A percentile compares a stretch with the other conserved stretches of the same genome.
Conservation (phyloP, 1,140 invertebrate species). For the Drosophila aff. region DNA sequence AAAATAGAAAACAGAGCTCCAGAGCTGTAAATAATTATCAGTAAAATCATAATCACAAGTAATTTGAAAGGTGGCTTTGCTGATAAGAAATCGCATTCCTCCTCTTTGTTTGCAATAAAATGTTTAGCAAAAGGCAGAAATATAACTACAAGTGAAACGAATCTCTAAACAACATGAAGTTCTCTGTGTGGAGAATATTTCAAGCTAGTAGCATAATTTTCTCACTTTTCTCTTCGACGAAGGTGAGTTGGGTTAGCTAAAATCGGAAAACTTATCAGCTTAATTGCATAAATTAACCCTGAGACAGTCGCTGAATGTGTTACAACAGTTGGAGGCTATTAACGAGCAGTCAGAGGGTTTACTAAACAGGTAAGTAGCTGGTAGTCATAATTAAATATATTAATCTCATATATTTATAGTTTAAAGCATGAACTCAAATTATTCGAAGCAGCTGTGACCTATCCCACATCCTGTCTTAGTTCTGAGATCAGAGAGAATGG, state of each 20-base stretch:
- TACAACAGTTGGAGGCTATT: conserved; percentile 21
- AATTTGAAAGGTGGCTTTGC: conserved; percentile 8
- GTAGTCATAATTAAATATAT: no score
- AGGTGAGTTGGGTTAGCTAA: conserved; percentile 6
- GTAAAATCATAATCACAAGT: conserved; percentile 27
- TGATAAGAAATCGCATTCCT: conserved; percentile 29
- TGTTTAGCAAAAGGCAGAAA: conserved; percentile 6
- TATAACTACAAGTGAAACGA: conserved; percentile 23
- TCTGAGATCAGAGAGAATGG: conserved; percentile 14
- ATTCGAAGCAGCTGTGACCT: not conserved
- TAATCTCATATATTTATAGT: not conserved
- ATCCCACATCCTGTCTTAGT: conserved; percentile 48
- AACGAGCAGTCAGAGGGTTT: conserved; percentile 29
- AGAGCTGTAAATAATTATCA: conserved; percentile 20
- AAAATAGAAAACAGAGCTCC: not conserved
- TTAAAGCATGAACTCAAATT: conserved; percentile 15
- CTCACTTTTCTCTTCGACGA: not conserved
- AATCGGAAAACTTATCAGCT: not conserved
- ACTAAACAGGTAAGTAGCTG: conserved; percentile 19
- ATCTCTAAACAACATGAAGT: conserved; percentile 23
- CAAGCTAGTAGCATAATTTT: not conserved
- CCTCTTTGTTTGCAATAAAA: conserved; percentile 26
- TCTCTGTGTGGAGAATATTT: not conserved
- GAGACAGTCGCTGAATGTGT: conserved; percentile 20
- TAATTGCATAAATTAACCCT: conserved; percentile 13